Evolutionary conservation across 2,797 vertebrate genomes (phyloP).

Genomic region (Danio aesculapii): DNA sequence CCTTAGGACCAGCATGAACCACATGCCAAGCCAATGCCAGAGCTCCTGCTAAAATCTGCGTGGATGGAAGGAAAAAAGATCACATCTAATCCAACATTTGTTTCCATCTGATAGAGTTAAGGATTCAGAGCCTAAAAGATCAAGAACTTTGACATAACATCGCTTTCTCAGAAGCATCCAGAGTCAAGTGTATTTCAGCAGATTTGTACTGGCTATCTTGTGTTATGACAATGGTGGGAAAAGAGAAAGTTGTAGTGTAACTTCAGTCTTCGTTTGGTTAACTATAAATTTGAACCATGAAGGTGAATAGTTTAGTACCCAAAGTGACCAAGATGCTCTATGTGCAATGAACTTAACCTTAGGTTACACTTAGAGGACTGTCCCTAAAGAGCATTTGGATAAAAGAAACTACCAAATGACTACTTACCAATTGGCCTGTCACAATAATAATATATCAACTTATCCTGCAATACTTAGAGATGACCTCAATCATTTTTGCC

Average conservation of each 20-base stretch:
- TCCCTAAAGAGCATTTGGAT: background rate
- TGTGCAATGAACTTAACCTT: background rate
- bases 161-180: background rate
- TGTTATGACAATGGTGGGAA: background rate
- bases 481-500: no score
- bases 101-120: constrained; percentile 3
- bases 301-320: background rate
- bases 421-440: background rate
- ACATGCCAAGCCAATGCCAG: background rate
- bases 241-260: background rate
- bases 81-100: constrained; percentile 13
- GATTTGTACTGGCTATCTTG: no score
- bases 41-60: background rate
- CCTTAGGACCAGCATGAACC: constrained; percentile 26
- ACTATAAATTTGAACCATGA: background rate
- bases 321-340: background rate
- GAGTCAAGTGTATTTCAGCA: background rate
- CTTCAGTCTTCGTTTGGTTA: background rate
- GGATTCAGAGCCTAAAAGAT: background rate
- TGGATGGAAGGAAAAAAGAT: constrained; percentile 4
- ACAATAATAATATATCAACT: no score
- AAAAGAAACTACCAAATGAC: background rate
- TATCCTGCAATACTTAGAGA: no score
- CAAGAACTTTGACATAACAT: background rate
- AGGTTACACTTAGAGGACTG: background rate